Base-by-base conservation (phyloP, 2,797 vertebrate genomes). In the Orientallactaga sibirica region DNA sequence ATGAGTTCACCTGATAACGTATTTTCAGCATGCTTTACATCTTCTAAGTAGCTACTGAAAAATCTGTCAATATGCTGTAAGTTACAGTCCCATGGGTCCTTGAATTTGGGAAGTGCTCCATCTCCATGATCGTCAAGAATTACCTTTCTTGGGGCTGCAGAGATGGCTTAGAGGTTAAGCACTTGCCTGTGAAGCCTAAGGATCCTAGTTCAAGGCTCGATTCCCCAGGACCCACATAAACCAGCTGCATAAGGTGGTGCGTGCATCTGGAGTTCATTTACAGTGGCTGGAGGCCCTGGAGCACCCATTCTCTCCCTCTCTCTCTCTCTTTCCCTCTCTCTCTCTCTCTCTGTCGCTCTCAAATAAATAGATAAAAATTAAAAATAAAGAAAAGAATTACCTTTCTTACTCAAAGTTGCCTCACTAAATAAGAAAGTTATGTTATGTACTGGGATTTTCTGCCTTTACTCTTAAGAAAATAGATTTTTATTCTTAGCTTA, bases 1-100 rank as follows among this genome's bases (percentile, higher is more conserved):
- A 85, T 75, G 81, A 83, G 88, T 86, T 93, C 91, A 93, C 94
- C 58, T 82, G 62, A 79, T 66, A 64, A 83, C 91, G 90, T 76
- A 62, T 92, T 89, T 90, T 91, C 58, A 75, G 79, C 7, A 70
- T 7, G 67, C 14, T 41, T 87, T 76, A 41, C 24, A 82, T 86
- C 92, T 67, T 76, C 43, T 68, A 93, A 88, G 76, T 52, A 74
- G 29, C 41, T 55, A 20, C 9, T 82, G 33, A 82, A 74, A 74
- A 74, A 48, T 74, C 55, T 77, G 16, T 76, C 12, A 14, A 70
- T 86, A 89, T 22, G 7, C 19, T 27, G 3, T 55, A 85, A 74
- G 80, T 61, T 2, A 19, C 16, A 70, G 16, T 88, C 67, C 86
- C 19, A 5, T 27, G 29, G 25, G 43, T 92, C 79, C 68, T 2